Conservation (phyloP, 2,797 vertebrate species). For the Toxotes lorentzi region DNA sequence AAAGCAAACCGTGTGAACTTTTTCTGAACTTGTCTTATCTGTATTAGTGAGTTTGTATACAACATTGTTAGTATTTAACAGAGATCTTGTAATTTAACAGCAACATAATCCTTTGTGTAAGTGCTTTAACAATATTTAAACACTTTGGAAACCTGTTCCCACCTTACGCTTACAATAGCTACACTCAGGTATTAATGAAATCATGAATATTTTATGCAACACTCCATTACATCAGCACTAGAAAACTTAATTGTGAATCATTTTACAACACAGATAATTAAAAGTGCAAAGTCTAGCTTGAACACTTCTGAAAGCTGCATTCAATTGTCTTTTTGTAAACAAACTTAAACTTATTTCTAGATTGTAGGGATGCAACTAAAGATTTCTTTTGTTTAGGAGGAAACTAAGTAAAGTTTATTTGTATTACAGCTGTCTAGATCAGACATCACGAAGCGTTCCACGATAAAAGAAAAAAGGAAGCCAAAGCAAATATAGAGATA, state of each 20-base stretch:
- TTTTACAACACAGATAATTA: slow-evolving; percentile 9
- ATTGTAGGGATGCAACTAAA: neutral
- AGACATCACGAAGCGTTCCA: no score
- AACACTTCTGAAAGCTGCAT: neutral
- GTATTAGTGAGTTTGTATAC: neutral
- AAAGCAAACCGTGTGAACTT: neutral
- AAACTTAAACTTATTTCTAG: neutral
- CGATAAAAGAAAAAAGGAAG: no score
- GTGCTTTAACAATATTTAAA: slow-evolving; percentile 7
- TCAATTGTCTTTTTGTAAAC: neutral
- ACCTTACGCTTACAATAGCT: slow-evolving; percentile 18
- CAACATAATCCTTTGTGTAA: neutral
- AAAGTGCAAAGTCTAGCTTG: neutral
- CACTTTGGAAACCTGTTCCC: slow-evolving; percentile 20
- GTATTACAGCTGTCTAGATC: no score
- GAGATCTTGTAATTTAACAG: neutral
- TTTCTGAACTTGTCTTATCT: neutral
- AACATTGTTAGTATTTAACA: neutral
- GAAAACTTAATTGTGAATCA: slow-evolving; percentile 32
- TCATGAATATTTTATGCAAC: slow-evolving; percentile 60
- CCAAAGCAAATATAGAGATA: no score
- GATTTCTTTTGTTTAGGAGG: neutral
- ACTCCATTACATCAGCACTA: slow-evolving; percentile 41
- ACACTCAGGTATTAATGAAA: slow-evolving; percentile 42
- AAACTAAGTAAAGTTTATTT: neutral